phyloP scores from a whole-genome alignment of 2,113 vertebrate species.

The Glareola pratincola region DNA sequence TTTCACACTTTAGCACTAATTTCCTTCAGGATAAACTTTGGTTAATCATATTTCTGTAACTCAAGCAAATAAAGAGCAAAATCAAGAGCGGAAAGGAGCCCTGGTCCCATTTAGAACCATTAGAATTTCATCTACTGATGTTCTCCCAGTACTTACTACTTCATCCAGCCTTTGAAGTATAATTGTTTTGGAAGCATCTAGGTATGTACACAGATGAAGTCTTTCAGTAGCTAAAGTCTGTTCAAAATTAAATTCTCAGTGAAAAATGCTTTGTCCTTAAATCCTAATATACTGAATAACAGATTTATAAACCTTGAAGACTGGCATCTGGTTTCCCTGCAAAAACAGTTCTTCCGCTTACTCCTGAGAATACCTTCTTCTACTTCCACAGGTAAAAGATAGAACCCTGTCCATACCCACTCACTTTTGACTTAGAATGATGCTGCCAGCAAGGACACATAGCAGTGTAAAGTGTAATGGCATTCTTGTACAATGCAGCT shows the following conservation, averaged over 20 bases:
- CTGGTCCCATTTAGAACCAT: neutral
- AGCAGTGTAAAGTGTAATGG: neutral
- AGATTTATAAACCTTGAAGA: neutral
- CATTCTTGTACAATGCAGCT: neutral
- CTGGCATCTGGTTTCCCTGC: neutral
- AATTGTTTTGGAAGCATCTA: neutral
- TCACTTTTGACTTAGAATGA: neutral
- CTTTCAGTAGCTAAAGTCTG: neutral
- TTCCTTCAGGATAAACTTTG: slow-evolving; percentile 6
- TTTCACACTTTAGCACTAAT: slow-evolving; percentile 16
- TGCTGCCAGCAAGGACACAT: neutral
- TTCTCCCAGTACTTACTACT: neutral
- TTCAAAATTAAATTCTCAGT: neutral
- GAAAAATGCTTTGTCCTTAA: neutral
- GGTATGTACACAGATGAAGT: neutral
- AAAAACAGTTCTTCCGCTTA: neutral
- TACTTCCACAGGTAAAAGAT: neutral
- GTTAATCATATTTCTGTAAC: slow-evolving; percentile 25
- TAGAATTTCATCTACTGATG: neutral
- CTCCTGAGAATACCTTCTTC: neutral
- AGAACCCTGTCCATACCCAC: neutral
- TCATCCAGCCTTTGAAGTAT: neutral
- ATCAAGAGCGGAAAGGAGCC: neutral
- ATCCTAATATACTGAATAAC: neutral
- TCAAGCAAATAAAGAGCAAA: neutral